phyloP scores from a whole-genome alignment of 2,888 invertebrate species.

The Halocaridina rubra region DNA sequence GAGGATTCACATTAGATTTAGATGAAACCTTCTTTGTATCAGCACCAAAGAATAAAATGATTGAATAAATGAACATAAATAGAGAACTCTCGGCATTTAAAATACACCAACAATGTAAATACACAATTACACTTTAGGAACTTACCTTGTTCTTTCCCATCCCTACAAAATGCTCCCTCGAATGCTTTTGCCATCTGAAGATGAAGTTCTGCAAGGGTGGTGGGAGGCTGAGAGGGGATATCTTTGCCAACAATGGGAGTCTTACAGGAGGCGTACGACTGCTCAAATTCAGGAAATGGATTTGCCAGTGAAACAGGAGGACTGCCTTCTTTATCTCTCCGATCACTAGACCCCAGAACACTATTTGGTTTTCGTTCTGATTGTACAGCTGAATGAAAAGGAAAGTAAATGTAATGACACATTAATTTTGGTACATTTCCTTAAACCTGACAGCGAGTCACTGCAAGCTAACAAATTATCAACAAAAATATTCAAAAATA shows the following conservation, averaged over 20 bases:
- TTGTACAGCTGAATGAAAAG: slow-evolving; percentile 52
- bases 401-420: background rate
- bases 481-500: too few relatives aligned
- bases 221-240: slow-evolving; percentile 55
- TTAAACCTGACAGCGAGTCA: too few relatives aligned
- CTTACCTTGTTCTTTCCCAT: slow-evolving; percentile 45
- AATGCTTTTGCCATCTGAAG: slow-evolving; percentile 63
- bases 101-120: too few relatives aligned
- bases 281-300: slow-evolving; percentile 48
- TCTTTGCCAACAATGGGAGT: slow-evolving; percentile 59
- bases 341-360: slow-evolving; percentile 44
- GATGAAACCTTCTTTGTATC: too few relatives aligned
- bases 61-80: too few relatives aligned
- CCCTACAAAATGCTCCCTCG: slow-evolving; percentile 54
- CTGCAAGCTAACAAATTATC: too few relatives aligned
- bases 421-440: too few relatives aligned
- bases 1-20: too few relatives aligned
- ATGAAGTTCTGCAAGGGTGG: slow-evolving; percentile 55
- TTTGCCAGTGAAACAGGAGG: slow-evolving; percentile 54
- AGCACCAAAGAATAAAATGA: too few relatives aligned
- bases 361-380: slow-evolving; percentile 62
- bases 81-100: too few relatives aligned
- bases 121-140: too few relatives aligned
- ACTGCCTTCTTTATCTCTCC: slow-evolving; percentile 59
- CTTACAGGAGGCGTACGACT: slow-evolving; percentile 46